Evolutionary conservation across 2,113 vertebrate species (phyloP).

Genomic region (Synchiropus splendidus): DNA sequence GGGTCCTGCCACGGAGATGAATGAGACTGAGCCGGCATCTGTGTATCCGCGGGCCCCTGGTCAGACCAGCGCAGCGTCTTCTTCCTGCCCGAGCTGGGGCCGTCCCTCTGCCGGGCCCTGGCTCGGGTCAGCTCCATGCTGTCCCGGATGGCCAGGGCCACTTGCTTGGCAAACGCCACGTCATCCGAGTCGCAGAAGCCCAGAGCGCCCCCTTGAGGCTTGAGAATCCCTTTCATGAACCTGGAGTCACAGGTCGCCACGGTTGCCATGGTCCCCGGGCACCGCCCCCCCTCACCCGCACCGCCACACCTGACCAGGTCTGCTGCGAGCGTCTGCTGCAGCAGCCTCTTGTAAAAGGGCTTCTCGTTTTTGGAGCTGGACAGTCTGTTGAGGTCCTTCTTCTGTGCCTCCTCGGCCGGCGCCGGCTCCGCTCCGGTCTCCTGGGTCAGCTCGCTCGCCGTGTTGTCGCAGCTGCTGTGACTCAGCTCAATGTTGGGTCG

Average conservation of each 20-base stretch:
- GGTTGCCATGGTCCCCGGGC: slow-evolving; percentile 19
- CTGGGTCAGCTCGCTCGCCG: too few species aligned
- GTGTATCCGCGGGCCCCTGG: slow-evolving; percentile 48
- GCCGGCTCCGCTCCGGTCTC: too few species aligned
- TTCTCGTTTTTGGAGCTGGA: slow-evolving; percentile 31
- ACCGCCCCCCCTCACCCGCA: neutral
- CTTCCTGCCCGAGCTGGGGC: slow-evolving; percentile 36
- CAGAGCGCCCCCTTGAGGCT: slow-evolving; percentile 46
- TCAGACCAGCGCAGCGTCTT: slow-evolving; percentile 86
- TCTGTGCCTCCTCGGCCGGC: neutral
- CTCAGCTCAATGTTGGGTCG: neutral
- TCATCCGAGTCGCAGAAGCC: slow-evolving; percentile 35
- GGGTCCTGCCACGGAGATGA: too few species aligned
- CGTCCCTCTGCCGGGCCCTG: slow-evolving; percentile 58
- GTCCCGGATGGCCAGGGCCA: slow-evolving; percentile 71
- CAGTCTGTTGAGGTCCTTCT: slow-evolving; percentile 30
- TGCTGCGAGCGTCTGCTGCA: too few species aligned
- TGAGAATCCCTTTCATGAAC: slow-evolving; percentile 79
- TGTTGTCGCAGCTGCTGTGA: too few species aligned
- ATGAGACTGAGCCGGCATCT: slow-evolving; percentile 41
- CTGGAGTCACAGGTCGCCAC: slow-evolving; percentile 20
- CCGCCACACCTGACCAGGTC: too few species aligned
- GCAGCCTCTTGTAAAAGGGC: neutral
- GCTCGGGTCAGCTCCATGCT: slow-evolving; percentile 77
- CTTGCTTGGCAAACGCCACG: slow-evolving; percentile 56